Conservation (phyloP, 92 coral and sea anemone genomes). For the Palythoa heliodiscus region DNA sequence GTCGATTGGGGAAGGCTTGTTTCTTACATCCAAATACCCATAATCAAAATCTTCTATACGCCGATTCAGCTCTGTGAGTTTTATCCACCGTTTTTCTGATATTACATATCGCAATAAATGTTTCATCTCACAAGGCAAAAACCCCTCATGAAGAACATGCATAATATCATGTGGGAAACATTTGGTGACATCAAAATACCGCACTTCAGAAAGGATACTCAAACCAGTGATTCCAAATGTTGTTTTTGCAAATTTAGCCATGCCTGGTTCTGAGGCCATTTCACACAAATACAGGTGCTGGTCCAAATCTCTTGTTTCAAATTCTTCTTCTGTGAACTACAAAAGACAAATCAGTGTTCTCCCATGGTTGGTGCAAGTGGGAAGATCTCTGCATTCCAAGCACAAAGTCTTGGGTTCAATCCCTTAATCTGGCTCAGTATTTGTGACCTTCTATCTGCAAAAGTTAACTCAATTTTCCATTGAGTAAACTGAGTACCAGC, state of each 20-base stretch:
- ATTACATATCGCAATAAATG: conserved; percentile 27
- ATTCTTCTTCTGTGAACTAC: conserved; percentile 38
- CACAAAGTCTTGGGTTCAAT: neutral
- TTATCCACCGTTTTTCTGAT: neutral
- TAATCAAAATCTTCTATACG: conserved; percentile 42
- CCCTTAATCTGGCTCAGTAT: too few relatives aligned
- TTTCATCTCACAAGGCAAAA: conserved; percentile 34
- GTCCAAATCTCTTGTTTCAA: conserved; percentile 25
- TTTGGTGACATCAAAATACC: conserved; percentile 36
- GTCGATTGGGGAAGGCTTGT: conserved; percentile 44
- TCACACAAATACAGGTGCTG: conserved; percentile 45
- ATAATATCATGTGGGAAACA: conserved; percentile 38
- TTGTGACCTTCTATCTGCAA: too few relatives aligned
- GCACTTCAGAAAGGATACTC: conserved; percentile 27
- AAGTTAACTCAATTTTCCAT: too few relatives aligned
- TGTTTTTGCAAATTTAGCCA: conserved; percentile 22
- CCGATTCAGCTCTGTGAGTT: conserved; percentile 24
- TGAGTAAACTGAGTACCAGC: too few relatives aligned
- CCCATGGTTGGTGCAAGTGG: too few relatives aligned
- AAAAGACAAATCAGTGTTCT: conserved; percentile 1
- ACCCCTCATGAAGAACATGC: conserved; percentile 46
- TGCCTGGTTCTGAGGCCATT: conserved; percentile 41
- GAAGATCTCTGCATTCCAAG: neutral
- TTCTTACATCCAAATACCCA: conserved; percentile 36
- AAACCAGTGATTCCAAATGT: conserved; percentile 43